Evolutionary conservation across 2,797 vertebrate genomes (phyloP).

Genomic region (Parotocinclus haroldoi): DNA sequence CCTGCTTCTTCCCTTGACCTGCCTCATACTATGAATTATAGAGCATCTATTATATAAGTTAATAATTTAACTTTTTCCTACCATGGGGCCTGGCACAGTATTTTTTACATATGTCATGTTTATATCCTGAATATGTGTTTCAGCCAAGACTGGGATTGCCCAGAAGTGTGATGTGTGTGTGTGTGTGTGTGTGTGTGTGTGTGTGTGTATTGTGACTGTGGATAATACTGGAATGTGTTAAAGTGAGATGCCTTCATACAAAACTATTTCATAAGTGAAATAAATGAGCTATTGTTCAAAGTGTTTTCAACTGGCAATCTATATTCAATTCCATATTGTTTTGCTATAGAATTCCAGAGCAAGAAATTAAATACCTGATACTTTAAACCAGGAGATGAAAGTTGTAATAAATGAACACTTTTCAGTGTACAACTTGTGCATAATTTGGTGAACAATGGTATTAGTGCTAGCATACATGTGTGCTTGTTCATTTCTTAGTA

Average conservation of each 20-base stretch:
- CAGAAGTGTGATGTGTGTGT: conserved; percentile 8
- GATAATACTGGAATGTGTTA: not conserved
- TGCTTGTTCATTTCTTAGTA: conserved; percentile 10
- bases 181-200: conserved; percentile 3
- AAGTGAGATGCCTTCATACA: not conserved
- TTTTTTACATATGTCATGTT: conserved; percentile 48
- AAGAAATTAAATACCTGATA: too few species aligned
- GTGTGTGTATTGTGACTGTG: conserved; percentile 3
- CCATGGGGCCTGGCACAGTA: conserved; percentile 53
- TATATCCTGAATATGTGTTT: conserved; percentile 39
- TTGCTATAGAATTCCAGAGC: too few species aligned
- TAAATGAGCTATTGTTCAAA: not conserved
- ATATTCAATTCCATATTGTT: too few species aligned
- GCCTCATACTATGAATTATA: conserved; percentile 64
- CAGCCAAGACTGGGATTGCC: conserved; percentile 19
- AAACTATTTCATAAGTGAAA: not conserved
- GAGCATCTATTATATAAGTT: conserved; percentile 75
- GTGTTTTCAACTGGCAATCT: too few species aligned
- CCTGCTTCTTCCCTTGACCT: conserved; percentile 56
- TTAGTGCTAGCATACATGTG: not conserved
- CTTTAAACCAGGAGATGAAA: not conserved
- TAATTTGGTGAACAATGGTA: not conserved
- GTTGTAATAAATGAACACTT: not conserved
- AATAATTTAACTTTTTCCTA: conserved; percentile 70
- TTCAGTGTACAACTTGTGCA: not conserved